Base-by-base conservation (phyloP, 2,113 vertebrate species). In the Lynx canadensis region DNA sequence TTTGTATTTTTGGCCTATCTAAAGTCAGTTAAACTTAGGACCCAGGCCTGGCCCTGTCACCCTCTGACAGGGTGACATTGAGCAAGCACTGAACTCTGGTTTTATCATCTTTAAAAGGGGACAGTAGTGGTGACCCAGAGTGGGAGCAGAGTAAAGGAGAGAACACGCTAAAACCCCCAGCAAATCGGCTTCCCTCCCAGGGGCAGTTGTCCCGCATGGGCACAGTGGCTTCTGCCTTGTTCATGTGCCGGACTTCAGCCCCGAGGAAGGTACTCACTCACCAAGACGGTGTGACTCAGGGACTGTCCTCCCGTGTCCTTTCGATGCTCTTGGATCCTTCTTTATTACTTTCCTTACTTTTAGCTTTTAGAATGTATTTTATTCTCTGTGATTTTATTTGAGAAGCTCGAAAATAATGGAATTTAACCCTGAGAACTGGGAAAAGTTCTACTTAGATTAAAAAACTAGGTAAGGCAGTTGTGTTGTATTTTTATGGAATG, bases 401-500 rank as follows among this genome's bases (percentile, higher is more conserved):
- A 90, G 55, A 95, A 83, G 52, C 18, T 8, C 84, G 16, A 41
- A 90, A 94, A 88, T 79, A 66, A 89, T 86, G n/a, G 29, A 91
- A 79, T 38, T 94, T 65, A 96, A 79, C 3, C 1, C 29, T n/a
- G 90, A 79, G 41, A 85, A n/a, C 55, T 27, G n/a, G 45, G 27
- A 80, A 74, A 66, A 74, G 3, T 69, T 63, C 33, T 84, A 63
- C 9, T 25, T 84, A 36, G 57, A 36, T 18, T 65, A 81, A 97
- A 92, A 90, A 94, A 63, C 21, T 71, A 79, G 76, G 21, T 5
- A 50, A 71, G 55, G 23, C 79, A 29, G 7, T 63, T 71, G 8
- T 68, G 11, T 38, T 33, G 4, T 85, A 41, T 36, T 91, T 91
- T 90, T 71, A 33, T 55, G 84, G 60, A 93, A 33, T 82, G 74